phyloP scores from a whole-genome alignment of 2,797 vertebrate genomes.

The Prionace glauca region DNA sequence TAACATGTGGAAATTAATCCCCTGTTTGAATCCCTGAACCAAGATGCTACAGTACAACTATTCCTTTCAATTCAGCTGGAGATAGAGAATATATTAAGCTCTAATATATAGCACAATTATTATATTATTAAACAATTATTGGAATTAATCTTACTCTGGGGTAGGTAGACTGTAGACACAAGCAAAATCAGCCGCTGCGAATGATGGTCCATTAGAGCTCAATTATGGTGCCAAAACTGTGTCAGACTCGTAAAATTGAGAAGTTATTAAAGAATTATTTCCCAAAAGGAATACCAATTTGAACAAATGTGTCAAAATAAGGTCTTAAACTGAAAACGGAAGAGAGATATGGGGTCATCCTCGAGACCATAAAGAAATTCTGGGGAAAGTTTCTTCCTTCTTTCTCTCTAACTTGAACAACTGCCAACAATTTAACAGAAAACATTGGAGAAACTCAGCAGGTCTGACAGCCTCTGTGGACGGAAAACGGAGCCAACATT shows the following conservation, averaged over 20 bases:
- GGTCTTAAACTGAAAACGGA: background rate
- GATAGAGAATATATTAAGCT: background rate
- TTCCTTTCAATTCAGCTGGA: background rate
- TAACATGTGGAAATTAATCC: background rate
- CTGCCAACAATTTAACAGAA: background rate
- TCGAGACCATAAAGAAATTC: background rate
- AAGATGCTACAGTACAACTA: background rate
- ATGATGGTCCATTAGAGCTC: background rate
- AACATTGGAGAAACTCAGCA: too few relatives aligned
- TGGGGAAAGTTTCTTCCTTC: background rate
- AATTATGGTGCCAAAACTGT: background rate
- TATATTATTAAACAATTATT: background rate
- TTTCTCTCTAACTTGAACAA: background rate
- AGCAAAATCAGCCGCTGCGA: background rate
- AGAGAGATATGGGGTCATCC: background rate
- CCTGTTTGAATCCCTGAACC: background rate
- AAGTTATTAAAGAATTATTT: background rate
- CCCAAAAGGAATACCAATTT: background rate
- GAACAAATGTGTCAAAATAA: background rate
- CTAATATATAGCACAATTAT: background rate
- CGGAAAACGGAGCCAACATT: too few relatives aligned
- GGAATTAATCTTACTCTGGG: background rate
- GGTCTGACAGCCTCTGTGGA: too few relatives aligned
- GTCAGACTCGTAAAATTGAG: background rate
- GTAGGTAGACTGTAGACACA: background rate